Conservation (phyloP, 1,140 invertebrate species). For the Akabosia matsudoensis region DNA sequence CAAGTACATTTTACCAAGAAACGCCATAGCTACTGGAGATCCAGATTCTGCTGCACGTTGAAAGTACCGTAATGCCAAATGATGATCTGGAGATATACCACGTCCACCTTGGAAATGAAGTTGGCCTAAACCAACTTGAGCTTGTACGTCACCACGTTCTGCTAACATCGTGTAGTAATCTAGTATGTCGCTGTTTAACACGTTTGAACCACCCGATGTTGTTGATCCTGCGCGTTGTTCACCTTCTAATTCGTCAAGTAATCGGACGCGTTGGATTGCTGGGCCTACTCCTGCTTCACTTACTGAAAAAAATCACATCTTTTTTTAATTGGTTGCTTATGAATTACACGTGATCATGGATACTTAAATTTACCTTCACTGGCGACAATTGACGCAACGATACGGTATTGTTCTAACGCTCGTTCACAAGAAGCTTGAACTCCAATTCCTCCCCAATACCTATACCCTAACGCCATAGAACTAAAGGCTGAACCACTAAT, state of each 20-base stretch:
- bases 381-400: slow-evolving; percentile 56
- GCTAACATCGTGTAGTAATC: slow-evolving; percentile 97
- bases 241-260: slow-evolving; percentile 82
- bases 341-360: too few relatives aligned
- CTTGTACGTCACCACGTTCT: slow-evolving; percentile 97
- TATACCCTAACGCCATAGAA: slow-evolving; percentile 90
- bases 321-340: too few relatives aligned
- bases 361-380: too few relatives aligned
- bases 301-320: slow-evolving; percentile 31
- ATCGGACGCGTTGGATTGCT: slow-evolving; percentile 81
- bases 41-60: slow-evolving; percentile 90
- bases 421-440: slow-evolving; percentile 60
- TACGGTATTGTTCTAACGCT: slow-evolving; percentile 58
- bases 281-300: slow-evolving; percentile 59
- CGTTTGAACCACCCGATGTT: slow-evolving; percentile 23
- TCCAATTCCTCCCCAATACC: slow-evolving; percentile 81
- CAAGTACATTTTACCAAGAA: background rate
- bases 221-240: slow-evolving; percentile 61
- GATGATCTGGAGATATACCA: slow-evolving; percentile 88
- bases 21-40: too few relatives aligned
- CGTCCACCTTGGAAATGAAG: slow-evolving; percentile 52
- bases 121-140: slow-evolving; percentile 91
- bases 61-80: slow-evolving; percentile 79
- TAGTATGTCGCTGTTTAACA: slow-evolving; percentile 65
- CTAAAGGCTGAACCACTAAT: slow-evolving; percentile 84